phyloP scores from a whole-genome alignment of 2,113 vertebrate genomes.

The Protobothrops mucrosquamatus region DNA sequence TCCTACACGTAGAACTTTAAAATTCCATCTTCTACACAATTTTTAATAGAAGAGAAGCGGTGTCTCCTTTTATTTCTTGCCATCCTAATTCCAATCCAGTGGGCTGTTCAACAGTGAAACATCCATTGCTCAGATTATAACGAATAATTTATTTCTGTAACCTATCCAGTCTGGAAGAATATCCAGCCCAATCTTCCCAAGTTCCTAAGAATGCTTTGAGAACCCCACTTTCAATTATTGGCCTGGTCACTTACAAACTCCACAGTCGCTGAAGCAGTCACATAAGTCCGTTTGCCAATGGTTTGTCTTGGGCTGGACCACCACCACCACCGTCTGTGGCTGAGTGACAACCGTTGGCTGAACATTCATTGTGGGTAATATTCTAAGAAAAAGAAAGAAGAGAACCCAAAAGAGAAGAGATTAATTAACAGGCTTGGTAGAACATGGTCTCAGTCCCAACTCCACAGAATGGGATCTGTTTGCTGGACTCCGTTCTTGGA shows the following conservation, averaged over 20 bases:
- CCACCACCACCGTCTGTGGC: fast-evolving
- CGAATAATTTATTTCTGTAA: not conserved
- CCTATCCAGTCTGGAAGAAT: fast-evolving
- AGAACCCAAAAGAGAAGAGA: not conserved
- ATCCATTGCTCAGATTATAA: not conserved
- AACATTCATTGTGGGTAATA: not conserved
- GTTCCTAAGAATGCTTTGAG: fast-evolving
- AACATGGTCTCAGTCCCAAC: not conserved
- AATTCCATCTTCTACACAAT: not conserved
- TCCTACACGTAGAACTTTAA: not conserved
- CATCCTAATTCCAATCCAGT: not conserved
- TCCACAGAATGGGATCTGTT: not conserved
- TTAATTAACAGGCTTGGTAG: not conserved
- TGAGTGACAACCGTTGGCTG: not conserved
- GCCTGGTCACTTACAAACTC: slow-evolving; percentile 61
- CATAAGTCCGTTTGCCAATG: slow-evolving; percentile 60
- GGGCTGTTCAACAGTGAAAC: not conserved
- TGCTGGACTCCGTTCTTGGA: not conserved
- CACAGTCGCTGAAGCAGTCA: slow-evolving; percentile 62
- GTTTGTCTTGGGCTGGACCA: fast-evolving
- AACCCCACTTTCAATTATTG: not conserved
- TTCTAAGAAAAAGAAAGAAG: not conserved
- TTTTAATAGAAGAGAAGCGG: not conserved
- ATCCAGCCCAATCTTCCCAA: fast-evolving
- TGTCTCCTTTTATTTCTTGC: not conserved